Base-by-base conservation (phyloP, 2,113 vertebrate genomes). In the Prinia subflava region DNA sequence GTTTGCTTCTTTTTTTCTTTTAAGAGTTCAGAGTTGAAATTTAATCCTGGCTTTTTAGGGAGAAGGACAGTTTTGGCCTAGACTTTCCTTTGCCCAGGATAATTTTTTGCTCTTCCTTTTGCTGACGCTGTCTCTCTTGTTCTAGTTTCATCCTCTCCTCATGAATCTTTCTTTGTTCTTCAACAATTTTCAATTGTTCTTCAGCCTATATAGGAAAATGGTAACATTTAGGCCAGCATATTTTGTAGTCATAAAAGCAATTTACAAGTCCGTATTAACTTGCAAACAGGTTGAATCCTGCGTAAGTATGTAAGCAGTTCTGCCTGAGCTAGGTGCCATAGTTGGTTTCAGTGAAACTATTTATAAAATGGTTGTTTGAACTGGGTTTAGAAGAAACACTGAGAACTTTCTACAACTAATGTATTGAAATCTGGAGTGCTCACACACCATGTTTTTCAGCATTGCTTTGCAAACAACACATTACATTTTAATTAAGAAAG, bases 101-200 rank as follows among this genome's bases (percentile, higher is more conserved):
- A 76, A 99, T 99, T 99, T 99, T 99, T 99, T 99, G 99, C 97
- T 99, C 99, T 98, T 99, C 99, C 96, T 99, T 99, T 98, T 99
- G 99, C 93, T 99, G 99, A 96, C 97, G 98, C 95, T 99, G 99
- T 92, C 99, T 99, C 97, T 99, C 99, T 98, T 99, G 99, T 94
- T 99, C 99, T 98, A 99, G 98, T 99, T 99, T 99, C 99, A 99
- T 99, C 97, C 99, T 99, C 97, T 99, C 99, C 98, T 99, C 99
- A 92, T 99, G 99, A 98, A 99, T 99, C 98, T 99, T 99, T 98
- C 99, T 99, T 98, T 99, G 99, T 97, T 99, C 99, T 98, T 99
- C 99, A 97, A 99, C 99, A 98, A 99, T 99, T 98, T 99, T 99
- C 98, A 99, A 98, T 98, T 99, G 99, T 96, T 99, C 99, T 98